A percentile compares a stretch with the other conserved stretches of the same genome.
These are phyloP conservation scores for Bucco capensis DNA, from an alignment of 2,113 vertebrate genomes.

Conservation along the genomic window DNA sequence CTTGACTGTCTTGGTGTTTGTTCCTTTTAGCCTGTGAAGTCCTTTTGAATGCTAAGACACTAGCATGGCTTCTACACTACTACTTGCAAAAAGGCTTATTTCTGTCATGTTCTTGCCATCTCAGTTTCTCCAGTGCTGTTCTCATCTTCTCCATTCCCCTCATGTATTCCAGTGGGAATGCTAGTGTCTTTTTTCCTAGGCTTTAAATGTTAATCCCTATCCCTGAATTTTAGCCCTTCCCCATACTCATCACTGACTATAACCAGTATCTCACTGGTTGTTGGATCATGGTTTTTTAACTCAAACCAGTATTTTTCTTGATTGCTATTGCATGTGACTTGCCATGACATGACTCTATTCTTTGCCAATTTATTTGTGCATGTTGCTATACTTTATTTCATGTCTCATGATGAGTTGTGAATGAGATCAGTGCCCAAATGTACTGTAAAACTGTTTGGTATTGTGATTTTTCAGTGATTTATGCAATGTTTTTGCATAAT, in stretches of 20 bases:
- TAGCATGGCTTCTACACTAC: background rate
- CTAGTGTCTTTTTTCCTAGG: background rate
- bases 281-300: background rate
- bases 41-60: background rate
- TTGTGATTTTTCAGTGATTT: background rate
- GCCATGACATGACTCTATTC: background rate
- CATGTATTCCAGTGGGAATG: background rate
- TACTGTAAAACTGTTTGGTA: background rate
- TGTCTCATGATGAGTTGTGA: background rate
- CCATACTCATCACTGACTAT: background rate
- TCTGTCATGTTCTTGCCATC: background rate
- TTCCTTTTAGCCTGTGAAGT: background rate
- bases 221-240: background rate
- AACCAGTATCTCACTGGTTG: background rate
- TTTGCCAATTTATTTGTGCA: background rate
- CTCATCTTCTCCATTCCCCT: background rate
- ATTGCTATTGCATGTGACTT: background rate
- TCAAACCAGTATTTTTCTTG: background rate
- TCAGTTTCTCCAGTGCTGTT: background rate
- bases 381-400: background rate
- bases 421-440: background rate
- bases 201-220: background rate
- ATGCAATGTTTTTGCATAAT: background rate
- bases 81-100: background rate
- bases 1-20: background rate